A percentile compares a stretch with the other conserved stretches of the same genome.
Conservation (phyloP, 35 echinoderm and acorn worm species). For the Apostichopus parvimensis region DNA sequence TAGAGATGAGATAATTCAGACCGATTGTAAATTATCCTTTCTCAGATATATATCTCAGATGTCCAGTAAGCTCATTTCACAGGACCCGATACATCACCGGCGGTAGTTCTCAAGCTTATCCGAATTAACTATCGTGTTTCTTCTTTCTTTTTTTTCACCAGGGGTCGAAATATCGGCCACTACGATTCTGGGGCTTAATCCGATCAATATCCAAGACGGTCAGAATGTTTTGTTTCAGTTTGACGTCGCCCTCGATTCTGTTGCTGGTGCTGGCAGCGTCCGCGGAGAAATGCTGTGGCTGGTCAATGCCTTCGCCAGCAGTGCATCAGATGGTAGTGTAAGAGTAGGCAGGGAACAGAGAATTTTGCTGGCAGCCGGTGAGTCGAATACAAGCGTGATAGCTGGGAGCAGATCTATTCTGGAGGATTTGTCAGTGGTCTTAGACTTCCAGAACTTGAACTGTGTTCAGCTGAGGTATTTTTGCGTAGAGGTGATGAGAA, state of each 20-base stretch:
- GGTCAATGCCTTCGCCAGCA: conserved; percentile 57
- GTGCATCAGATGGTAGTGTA: conserved; percentile 31
- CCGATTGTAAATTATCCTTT: too few relatives aligned
- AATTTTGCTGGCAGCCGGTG: background rate
- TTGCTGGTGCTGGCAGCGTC: conserved; percentile 45
- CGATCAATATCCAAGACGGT: conserved; percentile 22
- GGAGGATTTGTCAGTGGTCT: background rate
- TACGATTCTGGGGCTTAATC: conserved; percentile 13
- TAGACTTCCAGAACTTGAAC: conserved; percentile 47
- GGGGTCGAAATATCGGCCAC: conserved; percentile 74
- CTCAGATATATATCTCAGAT: too few relatives aligned
- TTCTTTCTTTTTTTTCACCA: conserved; percentile 20
- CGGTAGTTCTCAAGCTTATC: too few relatives aligned
- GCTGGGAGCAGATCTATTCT: conserved; percentile 33
- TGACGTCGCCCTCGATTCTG: conserved; percentile 34
- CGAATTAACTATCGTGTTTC: too few relatives aligned
- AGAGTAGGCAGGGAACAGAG: background rate
- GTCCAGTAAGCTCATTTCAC: too few relatives aligned
- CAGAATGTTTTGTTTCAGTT: conserved; percentile 41
- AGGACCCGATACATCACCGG: too few relatives aligned
- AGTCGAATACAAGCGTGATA: background rate
- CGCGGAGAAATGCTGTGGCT: conserved; percentile 55
- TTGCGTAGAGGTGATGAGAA: conserved; percentile 54
- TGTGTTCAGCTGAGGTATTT: conserved; percentile 64
- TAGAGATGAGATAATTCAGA: too few relatives aligned